Percentiles rank a stretch among this genome's conserved stretches.
Evolutionary conservation across 2,888 invertebrate genomes (phyloP).

Genomic region (Tenthredo distinguenda): DNA sequence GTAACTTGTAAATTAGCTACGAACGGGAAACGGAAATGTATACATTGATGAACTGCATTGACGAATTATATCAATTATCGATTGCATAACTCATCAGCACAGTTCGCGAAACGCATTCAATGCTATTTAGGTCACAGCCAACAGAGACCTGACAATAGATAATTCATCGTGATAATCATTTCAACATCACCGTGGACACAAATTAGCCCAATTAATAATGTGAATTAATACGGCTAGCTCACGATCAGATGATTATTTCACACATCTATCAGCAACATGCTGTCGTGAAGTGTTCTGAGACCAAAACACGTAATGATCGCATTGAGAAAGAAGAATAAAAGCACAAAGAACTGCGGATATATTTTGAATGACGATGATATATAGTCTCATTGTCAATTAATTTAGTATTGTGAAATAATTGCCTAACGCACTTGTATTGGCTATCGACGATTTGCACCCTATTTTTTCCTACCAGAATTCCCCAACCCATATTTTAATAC

Average conservation of each 20-base stretch:
- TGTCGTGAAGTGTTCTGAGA: neutral
- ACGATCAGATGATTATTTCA: neutral
- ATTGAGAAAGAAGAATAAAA: neutral
- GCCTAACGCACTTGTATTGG: neutral
- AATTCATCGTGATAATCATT: constrained; percentile 14
- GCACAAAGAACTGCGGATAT: neutral
- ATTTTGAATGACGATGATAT: neutral
- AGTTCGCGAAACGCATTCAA: constrained; percentile 11
- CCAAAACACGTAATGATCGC: neutral
- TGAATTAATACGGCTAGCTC: neutral
- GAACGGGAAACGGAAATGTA: neutral
- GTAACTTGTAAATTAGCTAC: neutral
- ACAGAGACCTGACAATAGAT: constrained; percentile 15
- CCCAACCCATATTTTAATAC: neutral
- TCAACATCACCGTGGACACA: constrained; percentile 11
- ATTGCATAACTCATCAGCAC: constrained; percentile 35
- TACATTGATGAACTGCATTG: neutral
- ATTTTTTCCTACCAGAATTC: neutral
- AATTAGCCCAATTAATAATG: constrained; percentile 26
- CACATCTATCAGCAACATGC: neutral
- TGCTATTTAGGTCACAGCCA: constrained; percentile 32
- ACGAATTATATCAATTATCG: constrained; percentile 19
- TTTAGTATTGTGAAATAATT: neutral
- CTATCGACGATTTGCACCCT: neutral
- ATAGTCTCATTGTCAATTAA: neutral